Conservation (phyloP, 2,113 vertebrate genomes). For the Rhodinocichla rosea region DNA sequence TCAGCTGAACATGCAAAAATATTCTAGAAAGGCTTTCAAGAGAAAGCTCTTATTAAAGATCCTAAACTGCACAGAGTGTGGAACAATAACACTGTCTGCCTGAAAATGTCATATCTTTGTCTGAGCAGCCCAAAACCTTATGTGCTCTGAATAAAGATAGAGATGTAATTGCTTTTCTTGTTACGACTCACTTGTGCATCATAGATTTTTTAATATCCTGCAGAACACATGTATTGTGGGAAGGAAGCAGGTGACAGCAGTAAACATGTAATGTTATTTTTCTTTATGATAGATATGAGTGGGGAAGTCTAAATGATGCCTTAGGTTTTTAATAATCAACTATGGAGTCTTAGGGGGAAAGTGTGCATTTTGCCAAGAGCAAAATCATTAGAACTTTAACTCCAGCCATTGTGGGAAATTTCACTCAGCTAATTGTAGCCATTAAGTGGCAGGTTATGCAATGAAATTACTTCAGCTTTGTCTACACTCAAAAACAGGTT, state of each 20-base stretch:
- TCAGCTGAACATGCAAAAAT: constrained; percentile 30
- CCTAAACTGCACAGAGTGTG: constrained; percentile 26
- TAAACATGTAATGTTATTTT: constrained; percentile 63
- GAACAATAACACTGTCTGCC: constrained; percentile 47
- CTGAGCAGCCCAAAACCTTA: constrained; percentile 51
- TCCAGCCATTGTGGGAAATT: neutral
- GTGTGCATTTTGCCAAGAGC: constrained; percentile 12
- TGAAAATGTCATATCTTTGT: constrained; percentile 64
- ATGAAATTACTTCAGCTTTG: neutral
- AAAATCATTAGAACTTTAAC: constrained; percentile 33
- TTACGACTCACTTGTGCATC: constrained; percentile 74
- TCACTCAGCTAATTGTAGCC: constrained; percentile 38
- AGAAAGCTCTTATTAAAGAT: constrained; percentile 56
- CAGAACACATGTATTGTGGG: constrained; percentile 69
- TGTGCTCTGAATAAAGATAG: constrained; percentile 70
- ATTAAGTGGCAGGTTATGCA: constrained; percentile 43
- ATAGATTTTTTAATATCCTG: constrained; percentile 75
- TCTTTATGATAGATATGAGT: constrained; percentile 59
- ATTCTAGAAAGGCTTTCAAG: constrained; percentile 21
- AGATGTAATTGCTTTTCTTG: constrained; percentile 73
- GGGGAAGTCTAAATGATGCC: constrained; percentile 16
- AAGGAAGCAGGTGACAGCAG: constrained; percentile 66
- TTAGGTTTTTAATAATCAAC: constrained; percentile 47
- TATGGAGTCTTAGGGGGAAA: neutral
- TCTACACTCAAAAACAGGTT: neutral